A percentile compares a stretch with the other conserved stretches of the same genome.
These are phyloP conservation scores for Callionymus lyra DNA, from an alignment of 2,113 vertebrate species.

Conservation along the genomic window DNA sequence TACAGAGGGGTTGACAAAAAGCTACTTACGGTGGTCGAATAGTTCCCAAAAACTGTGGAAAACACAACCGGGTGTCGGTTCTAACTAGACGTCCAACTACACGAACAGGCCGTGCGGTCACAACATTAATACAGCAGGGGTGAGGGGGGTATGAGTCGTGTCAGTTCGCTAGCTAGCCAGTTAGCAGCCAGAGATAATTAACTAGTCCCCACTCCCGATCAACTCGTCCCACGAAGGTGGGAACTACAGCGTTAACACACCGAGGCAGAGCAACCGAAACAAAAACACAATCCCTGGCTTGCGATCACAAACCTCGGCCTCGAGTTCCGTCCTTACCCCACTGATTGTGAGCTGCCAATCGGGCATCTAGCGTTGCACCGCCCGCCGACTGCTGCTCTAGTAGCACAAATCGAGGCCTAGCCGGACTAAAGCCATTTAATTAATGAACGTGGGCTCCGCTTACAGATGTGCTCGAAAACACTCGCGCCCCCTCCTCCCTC, in stretches of 20 bases:
- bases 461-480: slow-evolving; percentile 67
- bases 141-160: slow-evolving; percentile 38
- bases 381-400: slow-evolving; percentile 60
- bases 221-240: slow-evolving; percentile 47
- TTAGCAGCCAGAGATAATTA: slow-evolving; percentile 64
- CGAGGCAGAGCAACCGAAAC: slow-evolving; percentile 9
- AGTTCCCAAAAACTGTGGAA: no score
- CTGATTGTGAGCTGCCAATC: slow-evolving; percentile 51
- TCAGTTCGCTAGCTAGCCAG: slow-evolving; percentile 64
- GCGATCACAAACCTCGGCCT: slow-evolving; percentile 55
- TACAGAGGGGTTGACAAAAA: slow-evolving; percentile 34
- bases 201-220: slow-evolving; percentile 22
- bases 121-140: background rate
- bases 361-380: slow-evolving; percentile 51
- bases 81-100: slow-evolving; percentile 15
- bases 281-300: slow-evolving; percentile 24
- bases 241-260: slow-evolving; percentile 21
- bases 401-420: slow-evolving; percentile 70
- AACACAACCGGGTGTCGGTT: slow-evolving; percentile 11
- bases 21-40: slow-evolving; percentile 7
- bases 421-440: slow-evolving; percentile 67
- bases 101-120: background rate
- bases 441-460: slow-evolving; percentile 68
- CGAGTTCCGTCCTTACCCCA: slow-evolving; percentile 55
- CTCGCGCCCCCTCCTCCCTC: slow-evolving; percentile 39